Evolutionary conservation across 1,140 invertebrate genomes (phyloP).

Genomic region (Charaxes varanes): DNA sequence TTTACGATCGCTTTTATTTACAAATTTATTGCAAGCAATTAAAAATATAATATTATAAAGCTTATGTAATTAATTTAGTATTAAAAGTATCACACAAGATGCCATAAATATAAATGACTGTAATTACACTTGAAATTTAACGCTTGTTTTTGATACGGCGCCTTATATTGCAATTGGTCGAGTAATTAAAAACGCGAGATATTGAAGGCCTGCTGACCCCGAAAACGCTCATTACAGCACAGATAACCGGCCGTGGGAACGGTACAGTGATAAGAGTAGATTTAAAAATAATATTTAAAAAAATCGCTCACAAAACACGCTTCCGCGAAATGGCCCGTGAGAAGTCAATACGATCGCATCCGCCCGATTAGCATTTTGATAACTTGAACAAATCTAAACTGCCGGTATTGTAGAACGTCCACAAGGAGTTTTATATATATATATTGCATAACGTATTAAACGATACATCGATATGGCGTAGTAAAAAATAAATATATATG

Average conservation of each 20-base stretch:
- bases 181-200: neutral
- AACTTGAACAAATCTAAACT: slow-evolving; percentile 16
- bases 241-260: slow-evolving; percentile 6
- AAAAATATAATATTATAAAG: too few species aligned
- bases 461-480: too few species aligned
- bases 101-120: too few species aligned
- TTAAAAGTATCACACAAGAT: too few species aligned
- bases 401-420: neutral
- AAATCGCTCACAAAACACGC: slow-evolving; percentile 35
- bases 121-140: too few species aligned
- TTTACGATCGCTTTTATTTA: too few species aligned
- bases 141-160: too few species aligned
- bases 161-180: neutral
- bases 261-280: neutral
- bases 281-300: slow-evolving; percentile 28
- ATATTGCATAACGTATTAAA: neutral
- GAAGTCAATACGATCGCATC: slow-evolving; percentile 28
- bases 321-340: slow-evolving; percentile 40
- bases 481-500: neutral
- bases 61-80: too few species aligned
- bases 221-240: neutral
- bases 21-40: too few species aligned
- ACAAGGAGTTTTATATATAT: neutral
- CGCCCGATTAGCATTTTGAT: slow-evolving; percentile 27
- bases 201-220: neutral